These are phyloP conservation scores for Homarus americanus DNA, from an alignment of 1,140 invertebrate species.

Conservation along the genomic window DNA sequence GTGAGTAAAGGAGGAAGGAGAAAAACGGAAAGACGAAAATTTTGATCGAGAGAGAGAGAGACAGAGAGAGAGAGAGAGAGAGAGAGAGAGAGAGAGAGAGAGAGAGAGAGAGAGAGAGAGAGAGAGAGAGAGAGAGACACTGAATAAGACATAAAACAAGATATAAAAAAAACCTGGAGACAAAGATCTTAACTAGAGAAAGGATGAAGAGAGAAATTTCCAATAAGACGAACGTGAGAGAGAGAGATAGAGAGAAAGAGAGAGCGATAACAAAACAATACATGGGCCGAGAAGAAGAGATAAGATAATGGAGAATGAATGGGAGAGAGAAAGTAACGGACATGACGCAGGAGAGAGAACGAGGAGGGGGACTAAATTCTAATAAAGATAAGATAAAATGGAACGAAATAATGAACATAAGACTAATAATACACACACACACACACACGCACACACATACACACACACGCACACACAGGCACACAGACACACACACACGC, in stretches of 20 bases:
- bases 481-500: too few species aligned
- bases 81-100: background rate
- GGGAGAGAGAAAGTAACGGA: background rate
- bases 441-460: too few species aligned
- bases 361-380: too few species aligned
- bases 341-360: background rate
- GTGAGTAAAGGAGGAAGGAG: background rate
- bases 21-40: background rate
- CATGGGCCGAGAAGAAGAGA: too few species aligned
- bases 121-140: background rate
- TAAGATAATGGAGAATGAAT: background rate
- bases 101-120: background rate
- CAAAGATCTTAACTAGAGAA: background rate
- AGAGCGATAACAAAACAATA: too few species aligned
- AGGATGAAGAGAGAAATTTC: background rate
- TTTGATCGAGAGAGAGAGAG: too few species aligned
- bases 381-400: background rate
- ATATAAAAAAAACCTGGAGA: background rate
- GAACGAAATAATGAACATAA: background rate
- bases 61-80: background rate
- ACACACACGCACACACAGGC: too few species aligned
- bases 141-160: background rate
- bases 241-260: background rate
- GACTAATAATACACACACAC: background rate
- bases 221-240: background rate